Evolutionary conservation across 2,113 vertebrate genomes (phyloP).

Genomic region (Gymnorhina tibicen): DNA sequence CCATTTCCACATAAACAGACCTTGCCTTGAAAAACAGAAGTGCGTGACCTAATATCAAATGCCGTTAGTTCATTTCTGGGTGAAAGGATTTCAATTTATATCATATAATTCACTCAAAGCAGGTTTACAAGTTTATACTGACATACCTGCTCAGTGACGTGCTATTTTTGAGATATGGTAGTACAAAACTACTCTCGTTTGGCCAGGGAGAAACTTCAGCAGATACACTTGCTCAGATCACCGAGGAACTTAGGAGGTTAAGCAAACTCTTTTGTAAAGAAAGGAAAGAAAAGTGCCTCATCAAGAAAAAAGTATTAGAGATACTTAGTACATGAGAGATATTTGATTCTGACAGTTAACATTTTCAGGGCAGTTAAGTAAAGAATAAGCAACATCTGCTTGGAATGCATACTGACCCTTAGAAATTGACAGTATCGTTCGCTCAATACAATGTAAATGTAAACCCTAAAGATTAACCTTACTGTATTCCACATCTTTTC

Average conservation of each 20-base stretch:
- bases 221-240: neutral
- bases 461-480: neutral
- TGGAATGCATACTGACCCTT: neutral
- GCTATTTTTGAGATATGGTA: neutral
- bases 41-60: neutral
- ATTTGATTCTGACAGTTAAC: neutral
- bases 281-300: neutral
- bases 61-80: neutral
- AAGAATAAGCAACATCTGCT: neutral
- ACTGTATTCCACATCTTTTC: neutral
- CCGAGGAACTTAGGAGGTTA: neutral
- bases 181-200: neutral
- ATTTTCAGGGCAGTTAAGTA: neutral
- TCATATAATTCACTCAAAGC: neutral
- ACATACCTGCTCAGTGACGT: neutral
- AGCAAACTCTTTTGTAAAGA: neutral
- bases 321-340: neutral
- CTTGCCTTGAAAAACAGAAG: neutral
- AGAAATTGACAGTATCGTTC: neutral
- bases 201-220: neutral
- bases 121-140: neutral
- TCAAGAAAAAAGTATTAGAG: neutral
- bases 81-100: neutral
- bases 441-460: neutral
- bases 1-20: neutral